phyloP scores from a whole-genome alignment of 2,797 vertebrate species.

The Anableps anableps region DNA sequence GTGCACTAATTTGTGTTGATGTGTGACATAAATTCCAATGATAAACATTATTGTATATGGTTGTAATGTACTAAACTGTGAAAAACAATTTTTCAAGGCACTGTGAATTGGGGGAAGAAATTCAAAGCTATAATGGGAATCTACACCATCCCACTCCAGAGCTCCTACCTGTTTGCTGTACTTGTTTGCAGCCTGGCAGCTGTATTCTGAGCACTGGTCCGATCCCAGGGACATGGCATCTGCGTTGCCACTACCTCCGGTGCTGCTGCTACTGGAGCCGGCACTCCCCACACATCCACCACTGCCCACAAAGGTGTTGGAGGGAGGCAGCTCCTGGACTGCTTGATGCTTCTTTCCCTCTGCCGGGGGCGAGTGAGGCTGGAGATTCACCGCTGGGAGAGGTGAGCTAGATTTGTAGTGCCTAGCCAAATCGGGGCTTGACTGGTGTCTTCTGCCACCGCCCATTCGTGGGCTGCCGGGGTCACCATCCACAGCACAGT shows the following conservation, averaged over 20 bases:
- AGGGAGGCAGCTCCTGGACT: slow-evolving; percentile 96
- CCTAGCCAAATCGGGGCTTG: slow-evolving; percentile 93
- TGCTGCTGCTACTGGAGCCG: slow-evolving; percentile 80
- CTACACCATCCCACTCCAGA: not conserved
- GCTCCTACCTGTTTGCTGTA: slow-evolving; percentile 96
- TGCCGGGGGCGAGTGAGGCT: slow-evolving; percentile 93
- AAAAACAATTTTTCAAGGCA: not conserved
- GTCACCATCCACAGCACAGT: slow-evolving; percentile 79
- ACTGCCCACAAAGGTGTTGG: slow-evolving; percentile 96
- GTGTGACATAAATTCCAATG: not conserved
- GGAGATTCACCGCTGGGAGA: slow-evolving; percentile 93
- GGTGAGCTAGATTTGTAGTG: slow-evolving; percentile 98
- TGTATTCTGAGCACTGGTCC: slow-evolving; percentile 97
- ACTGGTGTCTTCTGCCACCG: slow-evolving; percentile 90
- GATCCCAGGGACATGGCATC: slow-evolving; percentile 93
- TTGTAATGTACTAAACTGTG: not conserved
- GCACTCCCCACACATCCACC: slow-evolving; percentile 86
- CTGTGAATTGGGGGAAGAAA: not conserved
- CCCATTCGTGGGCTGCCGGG: slow-evolving; percentile 90
- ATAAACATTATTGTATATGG: not conserved
- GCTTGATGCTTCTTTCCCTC: slow-evolving; percentile 96
- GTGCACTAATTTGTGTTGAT: not conserved
- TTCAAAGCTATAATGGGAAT: not conserved
- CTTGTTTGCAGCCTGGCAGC: slow-evolving; percentile 94
- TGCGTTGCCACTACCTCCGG: slow-evolving; percentile 79